Base-by-base conservation (phyloP, 2,888 invertebrate species). In the Spisula subtruncata region DNA sequence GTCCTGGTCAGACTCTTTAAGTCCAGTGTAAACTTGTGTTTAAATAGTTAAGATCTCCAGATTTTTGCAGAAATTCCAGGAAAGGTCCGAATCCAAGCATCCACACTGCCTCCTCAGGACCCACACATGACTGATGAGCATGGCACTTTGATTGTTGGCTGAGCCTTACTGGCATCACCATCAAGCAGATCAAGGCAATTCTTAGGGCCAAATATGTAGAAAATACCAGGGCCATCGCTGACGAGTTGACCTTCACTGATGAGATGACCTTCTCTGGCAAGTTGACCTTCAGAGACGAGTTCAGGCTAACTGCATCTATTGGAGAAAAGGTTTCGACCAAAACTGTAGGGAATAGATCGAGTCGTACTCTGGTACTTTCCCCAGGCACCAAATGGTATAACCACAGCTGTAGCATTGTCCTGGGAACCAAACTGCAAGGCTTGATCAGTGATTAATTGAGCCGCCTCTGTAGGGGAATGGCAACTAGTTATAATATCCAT, bases 351-450 rank as follows among this genome's bases (percentile, higher is more conserved):
- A 18, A 96, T 94, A 20, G 93, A 92, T 18, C 93, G 88, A 4
- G 94, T 91, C 1, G 94, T 91, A 20, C 91, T 92, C n/a, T 94
- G 94, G 91, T 95, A 97, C 92, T 97, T 97, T 46, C 97, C 97
- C 97, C 97, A 97, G 0, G 97, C 97, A 12, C 97, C 97, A 89
- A 97, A 97, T 6, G 97, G 97, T 10, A 97, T 95, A 20, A 97
- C 96, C 20, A 97, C 92, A 41, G 97, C 97, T 2, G 97, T 97
- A 56, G 97, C 95, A 94, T 97, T 97, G 95, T 97, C 97, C 89
- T 97, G 97, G 4, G 97, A 97, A 8, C 97, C 97, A 94, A 97
- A 97, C 87, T 97, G 97, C 88, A 97, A 95, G 0, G 97, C 97
- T 94, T 97, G 97, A 92, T 97, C 97, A 2, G 97, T 96, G 4